phyloP scores from a whole-genome alignment of 2,888 invertebrate species.

The Chaetogeoica ovagalla region DNA sequence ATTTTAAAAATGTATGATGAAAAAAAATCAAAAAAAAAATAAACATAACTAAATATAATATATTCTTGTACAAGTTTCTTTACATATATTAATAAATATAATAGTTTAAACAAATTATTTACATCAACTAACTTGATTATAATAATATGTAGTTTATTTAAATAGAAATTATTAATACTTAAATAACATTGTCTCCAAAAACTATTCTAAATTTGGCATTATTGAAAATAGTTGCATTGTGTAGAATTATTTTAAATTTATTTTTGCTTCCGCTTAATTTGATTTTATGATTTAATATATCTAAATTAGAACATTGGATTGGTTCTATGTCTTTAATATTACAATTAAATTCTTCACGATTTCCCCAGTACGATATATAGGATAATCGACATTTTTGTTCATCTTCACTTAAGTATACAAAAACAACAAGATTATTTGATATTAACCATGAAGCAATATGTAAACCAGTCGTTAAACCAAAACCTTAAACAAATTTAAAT shows the following conservation, averaged over 20 bases:
- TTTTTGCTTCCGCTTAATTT: neutral
- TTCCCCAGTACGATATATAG: conserved; percentile 40
- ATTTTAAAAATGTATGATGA: no score
- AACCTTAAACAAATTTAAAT: conserved; percentile 14
- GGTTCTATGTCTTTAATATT: conserved; percentile 26
- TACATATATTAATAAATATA: no score
- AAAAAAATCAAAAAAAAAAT: no score
- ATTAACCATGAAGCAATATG: neutral
- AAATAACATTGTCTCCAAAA: conserved; percentile 21
- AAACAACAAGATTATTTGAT: conserved; percentile 33
- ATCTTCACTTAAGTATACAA: conserved; percentile 8
- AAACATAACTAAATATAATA: no score
- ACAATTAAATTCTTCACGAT: conserved; percentile 32
- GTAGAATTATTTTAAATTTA: conserved; percentile 19
- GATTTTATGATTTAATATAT: conserved; percentile 14
- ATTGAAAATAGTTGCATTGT: conserved; percentile 10
- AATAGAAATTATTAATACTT: conserved; percentile 58
- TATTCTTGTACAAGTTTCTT: no score
- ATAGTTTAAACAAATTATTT: no score
- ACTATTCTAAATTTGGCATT: conserved; percentile 33
- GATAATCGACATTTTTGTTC: conserved; percentile 28
- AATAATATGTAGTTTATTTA: no score
- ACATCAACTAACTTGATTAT: no score
- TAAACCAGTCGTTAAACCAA: conserved; percentile 33
- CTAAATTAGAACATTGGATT: conserved; percentile 17